phyloP scores from a whole-genome alignment of 2,797 vertebrate species.

The Neostethus bicornis region DNA sequence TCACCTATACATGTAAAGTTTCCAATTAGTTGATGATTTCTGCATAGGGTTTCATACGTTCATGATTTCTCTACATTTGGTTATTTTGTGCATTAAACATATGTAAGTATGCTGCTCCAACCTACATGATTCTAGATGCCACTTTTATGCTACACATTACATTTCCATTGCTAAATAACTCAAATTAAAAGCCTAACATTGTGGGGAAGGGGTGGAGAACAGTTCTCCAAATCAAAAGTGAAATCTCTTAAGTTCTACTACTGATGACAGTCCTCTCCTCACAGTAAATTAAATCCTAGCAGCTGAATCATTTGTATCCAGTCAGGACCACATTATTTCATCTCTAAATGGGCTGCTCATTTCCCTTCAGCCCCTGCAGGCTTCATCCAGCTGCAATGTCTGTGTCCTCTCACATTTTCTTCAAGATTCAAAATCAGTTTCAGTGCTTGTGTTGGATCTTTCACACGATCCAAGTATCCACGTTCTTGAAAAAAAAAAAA shows the following conservation, averaged over 20 bases:
- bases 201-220: constrained; percentile 64
- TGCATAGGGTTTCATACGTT: constrained; percentile 94
- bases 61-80: constrained; percentile 90
- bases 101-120: constrained; percentile 81
- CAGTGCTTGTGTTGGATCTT: constrained; percentile 79
- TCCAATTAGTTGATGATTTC: constrained; percentile 91
- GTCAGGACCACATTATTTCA: constrained; percentile 61
- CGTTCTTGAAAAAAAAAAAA: constrained; percentile 60
- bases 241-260: constrained; percentile 72
- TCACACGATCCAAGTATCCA: constrained; percentile 53
- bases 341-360: constrained; percentile 65
- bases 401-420: constrained; percentile 73
- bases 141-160: constrained; percentile 80
- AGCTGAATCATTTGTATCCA: constrained; percentile 73
- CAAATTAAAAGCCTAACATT: constrained; percentile 79
- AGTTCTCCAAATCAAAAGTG: constrained; percentile 67
- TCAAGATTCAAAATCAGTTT: constrained; percentile 76
- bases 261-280: constrained; percentile 63
- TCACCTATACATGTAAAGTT: constrained; percentile 96
- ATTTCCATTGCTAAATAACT: constrained; percentile 81
- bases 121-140: constrained; percentile 79
- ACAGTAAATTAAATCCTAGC: constrained; percentile 77
- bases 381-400: constrained; percentile 61
- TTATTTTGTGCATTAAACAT: constrained; percentile 89
- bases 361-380: constrained; percentile 70